Evolutionary conservation across 2,113 vertebrate genomes (phyloP).

Genomic region (Pseudorhombus dupliciocellatus): DNA sequence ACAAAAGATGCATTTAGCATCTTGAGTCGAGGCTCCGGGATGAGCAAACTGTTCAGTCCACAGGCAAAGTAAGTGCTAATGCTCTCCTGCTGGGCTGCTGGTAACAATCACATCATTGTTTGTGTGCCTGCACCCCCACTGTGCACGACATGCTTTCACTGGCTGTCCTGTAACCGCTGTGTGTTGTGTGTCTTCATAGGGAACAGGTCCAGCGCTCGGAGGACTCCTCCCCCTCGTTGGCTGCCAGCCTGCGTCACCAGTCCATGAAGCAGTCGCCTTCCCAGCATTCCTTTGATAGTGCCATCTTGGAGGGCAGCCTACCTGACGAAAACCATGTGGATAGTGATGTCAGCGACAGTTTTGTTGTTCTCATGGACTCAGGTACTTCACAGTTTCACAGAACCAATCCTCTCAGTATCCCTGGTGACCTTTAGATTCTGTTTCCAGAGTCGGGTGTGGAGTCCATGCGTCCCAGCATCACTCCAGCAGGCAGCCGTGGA

Average conservation of each 20-base stretch:
- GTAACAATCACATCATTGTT: conserved; percentile 3
- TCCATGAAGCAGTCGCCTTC: conserved; percentile 89
- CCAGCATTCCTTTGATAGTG: conserved; percentile 91
- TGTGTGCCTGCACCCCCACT: conserved; percentile 20
- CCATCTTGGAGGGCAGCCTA: conserved; percentile 87
- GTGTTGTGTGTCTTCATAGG: conserved; percentile 69
- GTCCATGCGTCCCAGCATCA: conserved; percentile 77
- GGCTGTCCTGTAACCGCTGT: background rate
- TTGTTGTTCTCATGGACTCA: conserved; percentile 88
- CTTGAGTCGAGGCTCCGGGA: conserved; percentile 88
- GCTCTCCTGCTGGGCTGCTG: conserved; percentile 36
- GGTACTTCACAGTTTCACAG: conserved; percentile 73
- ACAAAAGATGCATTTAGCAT: conserved; percentile 93
- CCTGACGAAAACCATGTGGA: conserved; percentile 89
- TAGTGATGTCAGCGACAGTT: conserved; percentile 91
- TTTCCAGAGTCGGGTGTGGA: conserved; percentile 87
- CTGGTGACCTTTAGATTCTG: conserved; percentile 8
- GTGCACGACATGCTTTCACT: conserved; percentile 31
- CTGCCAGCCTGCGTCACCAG: conserved; percentile 79
- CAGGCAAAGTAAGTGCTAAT: conserved; percentile 82
- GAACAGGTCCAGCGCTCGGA: conserved; percentile 84
- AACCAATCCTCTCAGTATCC: background rate
- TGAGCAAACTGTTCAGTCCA: conserved; percentile 89
- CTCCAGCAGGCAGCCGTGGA: conserved; percentile 66
- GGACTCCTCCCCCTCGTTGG: conserved; percentile 74